Evolutionary conservation across 2,888 invertebrate genomes (phyloP).

Genomic region (Limenitis camilla): DNA sequence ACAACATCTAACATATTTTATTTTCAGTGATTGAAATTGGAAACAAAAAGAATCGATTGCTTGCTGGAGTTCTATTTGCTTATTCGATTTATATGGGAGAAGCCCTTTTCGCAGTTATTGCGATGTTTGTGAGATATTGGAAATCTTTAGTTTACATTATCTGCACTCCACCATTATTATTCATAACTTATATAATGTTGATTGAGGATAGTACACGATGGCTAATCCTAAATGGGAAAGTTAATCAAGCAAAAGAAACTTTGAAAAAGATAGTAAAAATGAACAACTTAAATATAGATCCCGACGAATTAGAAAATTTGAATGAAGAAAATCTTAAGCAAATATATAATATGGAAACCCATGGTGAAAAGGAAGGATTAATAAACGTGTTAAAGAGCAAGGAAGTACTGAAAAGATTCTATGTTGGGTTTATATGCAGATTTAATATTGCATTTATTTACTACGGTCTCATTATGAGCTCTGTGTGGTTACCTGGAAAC

Average conservation of each 20-base stretch:
- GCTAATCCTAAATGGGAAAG: constrained; percentile 51
- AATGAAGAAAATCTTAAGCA: constrained; percentile 39
- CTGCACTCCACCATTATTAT: constrained; percentile 49
- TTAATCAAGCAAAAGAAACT: constrained; percentile 42
- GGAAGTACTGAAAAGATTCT: constrained; percentile 43
- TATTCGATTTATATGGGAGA: constrained; percentile 56
- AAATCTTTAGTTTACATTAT: constrained; percentile 48
- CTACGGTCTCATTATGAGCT: constrained; percentile 56
- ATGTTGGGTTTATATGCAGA: constrained; percentile 40
- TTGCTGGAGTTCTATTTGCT: constrained; percentile 51
- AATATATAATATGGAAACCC: constrained; percentile 42
- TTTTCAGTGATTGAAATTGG: constrained; percentile 55
- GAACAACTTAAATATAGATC: constrained; percentile 45
- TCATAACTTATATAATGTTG: constrained; percentile 40
- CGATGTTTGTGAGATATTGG: constrained; percentile 55
- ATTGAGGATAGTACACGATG: constrained; percentile 56
- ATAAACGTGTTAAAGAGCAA: constrained; percentile 41
- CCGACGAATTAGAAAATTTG: constrained; percentile 38
- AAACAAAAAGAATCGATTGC: constrained; percentile 40
- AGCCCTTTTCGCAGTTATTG: constrained; percentile 46
- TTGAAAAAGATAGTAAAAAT: constrained; percentile 39
- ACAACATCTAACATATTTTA: too few species aligned
- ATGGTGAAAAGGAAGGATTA: constrained; percentile 41
- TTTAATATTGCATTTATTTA: constrained; percentile 56
- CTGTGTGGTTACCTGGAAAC: constrained; percentile 55